These are phyloP conservation scores for Penelope pileata DNA, from an alignment of 2,113 vertebrate species.

Conservation along the genomic window DNA sequence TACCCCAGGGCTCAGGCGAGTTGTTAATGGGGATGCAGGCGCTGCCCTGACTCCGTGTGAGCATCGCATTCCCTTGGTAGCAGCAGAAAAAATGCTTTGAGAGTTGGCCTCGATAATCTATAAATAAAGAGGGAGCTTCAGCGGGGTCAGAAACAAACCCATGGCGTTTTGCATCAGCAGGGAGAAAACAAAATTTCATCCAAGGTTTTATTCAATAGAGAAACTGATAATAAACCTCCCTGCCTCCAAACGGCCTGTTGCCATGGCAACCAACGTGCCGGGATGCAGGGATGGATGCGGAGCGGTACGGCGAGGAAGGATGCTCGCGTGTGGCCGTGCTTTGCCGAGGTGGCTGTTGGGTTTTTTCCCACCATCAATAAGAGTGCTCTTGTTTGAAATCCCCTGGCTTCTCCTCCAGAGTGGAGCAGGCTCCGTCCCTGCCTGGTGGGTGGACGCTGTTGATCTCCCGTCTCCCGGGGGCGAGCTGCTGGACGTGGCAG, in stretches of 20 bases:
- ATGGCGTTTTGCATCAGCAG: neutral
- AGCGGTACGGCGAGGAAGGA: neutral
- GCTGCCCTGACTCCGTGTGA: fast-evolving
- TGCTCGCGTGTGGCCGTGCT: neutral
- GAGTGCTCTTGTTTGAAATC: neutral
- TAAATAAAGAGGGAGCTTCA: neutral
- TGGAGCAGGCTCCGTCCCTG: neutral
- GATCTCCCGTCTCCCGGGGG: neutral
- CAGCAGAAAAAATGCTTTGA: neutral
- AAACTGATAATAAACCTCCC: neutral
- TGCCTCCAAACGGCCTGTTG: conserved; percentile 1
- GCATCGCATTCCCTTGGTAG: neutral
- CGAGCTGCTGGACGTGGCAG: neutral
- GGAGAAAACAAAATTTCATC: neutral
- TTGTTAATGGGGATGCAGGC: neutral
- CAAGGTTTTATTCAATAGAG: conserved; percentile 17
- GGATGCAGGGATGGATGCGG: neutral
- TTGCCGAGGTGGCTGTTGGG: neutral
- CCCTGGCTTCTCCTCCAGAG: neutral
- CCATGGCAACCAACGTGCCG: neutral
- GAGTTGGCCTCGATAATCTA: neutral
- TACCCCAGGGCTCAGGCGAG: neutral
- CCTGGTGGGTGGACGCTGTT: neutral
- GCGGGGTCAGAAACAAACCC: neutral
- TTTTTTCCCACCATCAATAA: neutral